Evolutionary conservation across 1,140 invertebrate species (phyloP).

Genomic region (Heliconius himera): DNA sequence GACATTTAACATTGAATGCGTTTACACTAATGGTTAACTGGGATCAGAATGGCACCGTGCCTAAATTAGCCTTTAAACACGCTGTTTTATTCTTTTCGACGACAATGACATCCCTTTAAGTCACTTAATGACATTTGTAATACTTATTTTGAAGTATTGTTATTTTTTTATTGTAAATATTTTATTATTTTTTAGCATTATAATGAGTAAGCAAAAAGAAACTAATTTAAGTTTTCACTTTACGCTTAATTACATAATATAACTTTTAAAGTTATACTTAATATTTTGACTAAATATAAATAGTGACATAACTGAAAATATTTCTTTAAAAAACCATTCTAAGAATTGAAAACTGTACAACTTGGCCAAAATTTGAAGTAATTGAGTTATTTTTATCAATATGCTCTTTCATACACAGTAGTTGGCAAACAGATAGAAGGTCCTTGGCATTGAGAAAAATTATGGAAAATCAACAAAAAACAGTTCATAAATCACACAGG

Average conservation of each 20-base stretch:
- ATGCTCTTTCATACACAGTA: slow-evolving; percentile 51
- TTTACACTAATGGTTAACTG: slow-evolving; percentile 55
- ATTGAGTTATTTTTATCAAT: slow-evolving; percentile 47
- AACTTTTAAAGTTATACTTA: neutral
- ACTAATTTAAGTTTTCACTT: too few species aligned
- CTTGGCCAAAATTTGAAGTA: slow-evolving; percentile 18
- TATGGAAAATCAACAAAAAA: slow-evolving; percentile 59
- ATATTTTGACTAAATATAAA: too few species aligned
- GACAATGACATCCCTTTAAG: neutral
- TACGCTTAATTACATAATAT: neutral
- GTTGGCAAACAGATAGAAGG: slow-evolving; percentile 52
- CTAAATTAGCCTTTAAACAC: slow-evolving; percentile 48
- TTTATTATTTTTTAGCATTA: neutral
- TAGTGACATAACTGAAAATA: neutral
- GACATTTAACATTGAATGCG: slow-evolving; percentile 68
- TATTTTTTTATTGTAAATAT: neutral
- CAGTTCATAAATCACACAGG: slow-evolving; percentile 61
- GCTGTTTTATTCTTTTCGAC: slow-evolving; percentile 32
- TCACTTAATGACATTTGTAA: neutral
- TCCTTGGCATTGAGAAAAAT: slow-evolving; percentile 52
- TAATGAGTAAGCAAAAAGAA: neutral
- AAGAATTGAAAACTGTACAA: neutral
- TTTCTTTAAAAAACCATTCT: neutral
- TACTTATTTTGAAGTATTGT: neutral
- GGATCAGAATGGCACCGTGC: slow-evolving; percentile 47